phyloP scores from a whole-genome alignment of 2,797 vertebrate genomes.

The Nyctibius grandis region DNA sequence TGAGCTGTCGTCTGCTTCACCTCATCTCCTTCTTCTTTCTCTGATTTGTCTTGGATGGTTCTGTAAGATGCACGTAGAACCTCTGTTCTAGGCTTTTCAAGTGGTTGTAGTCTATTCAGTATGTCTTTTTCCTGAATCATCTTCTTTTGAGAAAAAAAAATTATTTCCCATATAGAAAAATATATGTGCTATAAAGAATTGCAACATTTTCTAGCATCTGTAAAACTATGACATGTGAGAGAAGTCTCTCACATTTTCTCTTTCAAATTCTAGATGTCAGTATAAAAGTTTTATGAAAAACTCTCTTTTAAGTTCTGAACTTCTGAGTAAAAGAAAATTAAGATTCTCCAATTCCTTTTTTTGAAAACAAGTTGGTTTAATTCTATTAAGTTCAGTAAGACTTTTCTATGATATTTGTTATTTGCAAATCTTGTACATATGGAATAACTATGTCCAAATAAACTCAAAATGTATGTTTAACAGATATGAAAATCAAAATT shows the following conservation, averaged over 20 bases:
- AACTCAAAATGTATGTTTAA: background rate
- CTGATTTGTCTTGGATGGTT: background rate
- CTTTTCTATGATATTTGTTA: background rate
- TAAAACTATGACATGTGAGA: background rate
- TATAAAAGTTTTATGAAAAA: background rate
- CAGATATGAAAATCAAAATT: background rate
- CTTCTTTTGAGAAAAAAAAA: background rate
- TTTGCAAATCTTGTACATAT: background rate
- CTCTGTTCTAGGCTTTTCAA: background rate
- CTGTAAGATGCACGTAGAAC: accelerated
- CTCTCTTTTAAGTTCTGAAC: background rate
- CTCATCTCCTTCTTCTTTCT: background rate
- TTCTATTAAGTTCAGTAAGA: background rate
- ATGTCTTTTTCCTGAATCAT: background rate
- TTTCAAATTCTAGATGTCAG: background rate
- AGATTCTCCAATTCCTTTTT: background rate
- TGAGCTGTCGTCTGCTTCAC: background rate
- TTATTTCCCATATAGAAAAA: background rate
- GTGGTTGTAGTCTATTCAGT: background rate
- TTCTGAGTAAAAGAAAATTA: background rate
- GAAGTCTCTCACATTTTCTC: background rate
- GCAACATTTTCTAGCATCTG: background rate
- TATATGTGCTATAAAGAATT: background rate
- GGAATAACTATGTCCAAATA: background rate
- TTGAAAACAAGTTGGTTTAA: background rate